Base-by-base conservation (phyloP, 1,140 invertebrate genomes). In the Trichonephila clavata region DNA sequence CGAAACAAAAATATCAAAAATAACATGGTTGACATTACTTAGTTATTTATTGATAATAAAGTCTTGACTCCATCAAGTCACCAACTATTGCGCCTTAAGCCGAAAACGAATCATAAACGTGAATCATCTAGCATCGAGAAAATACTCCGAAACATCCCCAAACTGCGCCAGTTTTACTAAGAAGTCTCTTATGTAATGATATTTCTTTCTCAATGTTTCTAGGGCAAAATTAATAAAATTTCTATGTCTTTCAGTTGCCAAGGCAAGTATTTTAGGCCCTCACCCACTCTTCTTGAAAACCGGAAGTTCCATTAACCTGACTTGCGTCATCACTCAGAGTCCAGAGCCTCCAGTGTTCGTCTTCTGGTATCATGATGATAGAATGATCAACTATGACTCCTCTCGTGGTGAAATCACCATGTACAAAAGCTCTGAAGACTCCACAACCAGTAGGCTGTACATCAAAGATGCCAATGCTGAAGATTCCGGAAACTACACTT, bases 401-500 rank as follows among this genome's bases (percentile, higher is more conserved):
- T 80, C 87, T 4, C n/a, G 94, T 21, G 94, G 92, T 5, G 88
- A 92, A 32, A 94, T 93, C 65, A 60, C 98, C 94, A 98, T 98
- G 95, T 98, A 98, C 16, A 27, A 98, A 97, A 86, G 97, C 97
- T 4, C 97, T 97, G 94, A 95, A 96, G 60, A 97, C 97, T 24
- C 94, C 61, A 95, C 98, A 63, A 96, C 97, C 65, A 98, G 97
- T 92, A 96, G 97, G 39, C 95, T 98, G 90, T 97, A 97, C 91
- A 97, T 98, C 93, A 96, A 96, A 61, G 96, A 96, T 94, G 97
- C 97, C n/a, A 96, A 97, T 50, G 96, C 96, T 21, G 96, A 97
- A 21, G 98, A 98, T 95, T 98, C 98, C 21, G 98, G 98, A 14
- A 98, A 98, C 96, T 98, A 98, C 95, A 98, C 98, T 10, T 98